phyloP scores from a whole-genome alignment of 1,140 invertebrate species.

The Drosophila teissieri region DNA sequence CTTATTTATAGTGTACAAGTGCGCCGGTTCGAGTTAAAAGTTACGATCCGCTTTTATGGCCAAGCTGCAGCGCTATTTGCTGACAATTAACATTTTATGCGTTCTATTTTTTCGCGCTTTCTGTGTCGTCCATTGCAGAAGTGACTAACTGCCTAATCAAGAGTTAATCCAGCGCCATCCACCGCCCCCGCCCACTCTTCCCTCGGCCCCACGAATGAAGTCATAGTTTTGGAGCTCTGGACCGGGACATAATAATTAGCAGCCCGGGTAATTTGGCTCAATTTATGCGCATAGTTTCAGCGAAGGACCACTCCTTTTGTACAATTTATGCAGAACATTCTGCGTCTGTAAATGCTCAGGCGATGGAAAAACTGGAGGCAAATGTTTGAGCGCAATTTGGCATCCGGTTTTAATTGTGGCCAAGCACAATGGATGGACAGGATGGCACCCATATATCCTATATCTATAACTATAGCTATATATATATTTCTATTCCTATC shows the following conservation, averaged over 20 bases:
- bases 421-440: conserved; percentile 38
- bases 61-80: conserved; percentile 46
- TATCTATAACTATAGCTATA: not conserved
- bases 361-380: conserved; percentile 31
- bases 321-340: conserved; percentile 57
- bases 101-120: conserved; percentile 50
- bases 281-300: conserved; percentile 72
- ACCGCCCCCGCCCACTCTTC: not conserved
- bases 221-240: conserved; percentile 31
- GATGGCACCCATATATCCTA: conserved; percentile 4
- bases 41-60: conserved; percentile 33
- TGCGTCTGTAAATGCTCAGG: conserved; percentile 53
- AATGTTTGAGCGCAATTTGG: conserved; percentile 28
- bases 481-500: not conserved
- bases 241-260: conserved; percentile 61
- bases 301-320: conserved; percentile 42
- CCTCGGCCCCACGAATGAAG: not conserved
- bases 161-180: conserved; percentile 21
- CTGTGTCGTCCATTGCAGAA: conserved; percentile 39
- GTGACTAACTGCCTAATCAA: conserved; percentile 39
- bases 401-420: conserved; percentile 58
- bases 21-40: not conserved
- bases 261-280: conserved; percentile 42
- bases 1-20: not conserved
- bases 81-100: conserved; percentile 63